Percentiles rank a stretch among this genome's conserved stretches.
Evolutionary conservation across 2,797 vertebrate genomes (phyloP).

Genomic region (Sphenodon punctatus): DNA sequence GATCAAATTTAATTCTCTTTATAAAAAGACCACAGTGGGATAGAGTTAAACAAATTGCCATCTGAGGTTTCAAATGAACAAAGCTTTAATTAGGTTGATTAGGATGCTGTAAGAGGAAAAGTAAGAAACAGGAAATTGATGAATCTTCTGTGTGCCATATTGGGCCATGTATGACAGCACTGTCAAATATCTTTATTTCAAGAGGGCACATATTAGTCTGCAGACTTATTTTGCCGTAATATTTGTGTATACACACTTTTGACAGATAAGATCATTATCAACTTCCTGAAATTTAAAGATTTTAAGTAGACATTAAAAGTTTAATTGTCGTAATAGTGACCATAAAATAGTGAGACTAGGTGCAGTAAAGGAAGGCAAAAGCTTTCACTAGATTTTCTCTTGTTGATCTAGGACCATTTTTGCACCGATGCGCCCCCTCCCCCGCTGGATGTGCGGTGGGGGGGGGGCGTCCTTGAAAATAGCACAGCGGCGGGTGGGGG

Average conservation of each 20-base stretch:
- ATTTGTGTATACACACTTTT: neutral
- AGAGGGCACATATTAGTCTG: slow-evolving; percentile 30
- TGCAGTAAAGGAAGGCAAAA: no score
- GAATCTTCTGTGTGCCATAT: slow-evolving; percentile 76
- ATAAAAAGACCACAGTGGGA: slow-evolving; percentile 95
- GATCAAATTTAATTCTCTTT: slow-evolving; percentile 99
- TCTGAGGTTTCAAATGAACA: slow-evolving; percentile 97
- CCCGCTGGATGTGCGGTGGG: no score
- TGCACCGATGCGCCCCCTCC: no score
- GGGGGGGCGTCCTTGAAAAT: no score
- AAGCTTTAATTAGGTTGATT: slow-evolving; percentile 99
- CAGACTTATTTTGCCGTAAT: slow-evolving; percentile 6
- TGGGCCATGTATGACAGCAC: slow-evolving; percentile 60
- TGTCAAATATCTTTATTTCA: slow-evolving; percentile 71
- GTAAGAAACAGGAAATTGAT: slow-evolving; percentile 85
- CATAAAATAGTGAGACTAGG: no score
- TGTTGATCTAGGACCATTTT: no score
- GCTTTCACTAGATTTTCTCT: no score
- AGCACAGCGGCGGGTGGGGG: no score
- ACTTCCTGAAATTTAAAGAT: slow-evolving; percentile 8
- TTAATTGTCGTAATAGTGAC: neutral
- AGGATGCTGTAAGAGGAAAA: slow-evolving; percentile 86
- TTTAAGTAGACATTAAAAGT: slow-evolving; percentile 29
- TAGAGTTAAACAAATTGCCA: slow-evolving; percentile 98
- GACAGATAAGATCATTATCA: slow-evolving; percentile 11